Evolutionary conservation across 2,888 invertebrate species (phyloP), one percentile per base, ranked within the genome.

Genomic region (Tenthredo livida): DNA sequence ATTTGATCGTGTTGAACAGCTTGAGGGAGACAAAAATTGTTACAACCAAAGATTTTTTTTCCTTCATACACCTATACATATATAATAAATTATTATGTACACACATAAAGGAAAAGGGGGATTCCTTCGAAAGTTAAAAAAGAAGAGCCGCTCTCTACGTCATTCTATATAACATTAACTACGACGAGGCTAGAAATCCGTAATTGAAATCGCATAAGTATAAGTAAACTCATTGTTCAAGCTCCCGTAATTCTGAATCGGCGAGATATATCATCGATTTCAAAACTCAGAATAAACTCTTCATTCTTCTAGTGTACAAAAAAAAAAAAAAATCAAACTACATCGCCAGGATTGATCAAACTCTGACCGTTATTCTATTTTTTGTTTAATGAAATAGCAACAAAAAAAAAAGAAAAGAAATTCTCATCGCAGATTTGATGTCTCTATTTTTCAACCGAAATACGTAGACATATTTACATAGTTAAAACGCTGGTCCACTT

Each of bases 111-210:
- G n/a, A n/a, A 54, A 54, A 6, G 7, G 50, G 37, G 54, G n/a
- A n/a, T 54, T 54, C n/a, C n/a, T 54, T n/a, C n/a, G n/a, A n/a
- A n/a, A 54, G 54, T 54, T 54, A 54, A n/a, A 54, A 54, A 54
- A 54, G n/a, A 54, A 54, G 6, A 47, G 17, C 17, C 54, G 54
- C 54, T n/a, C n/a, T 54, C 6, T n/a, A 7, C 54, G 54, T 54
- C 17, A 54, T 54, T 54, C 1, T n/a, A 54, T n/a, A 54, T 6
- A 54, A 54, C 6, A 54, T 54, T n/a, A 54, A n/a, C 54, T 54
- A n/a, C n/a, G 15, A 54, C n/a, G 54, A 50, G 17, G 17, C 17
- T 17, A 17, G 0, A 50, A 50, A 50, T 50, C 50, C 17, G 17
- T 50, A n/a, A 50, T 50, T n/a, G 50, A 50, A 50, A 50, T 50